A percentile compares a stretch with the other conserved stretches of the same genome.
phyloP scores from a whole-genome alignment of 2,113 vertebrate genomes.

The Archilochus colubris region DNA sequence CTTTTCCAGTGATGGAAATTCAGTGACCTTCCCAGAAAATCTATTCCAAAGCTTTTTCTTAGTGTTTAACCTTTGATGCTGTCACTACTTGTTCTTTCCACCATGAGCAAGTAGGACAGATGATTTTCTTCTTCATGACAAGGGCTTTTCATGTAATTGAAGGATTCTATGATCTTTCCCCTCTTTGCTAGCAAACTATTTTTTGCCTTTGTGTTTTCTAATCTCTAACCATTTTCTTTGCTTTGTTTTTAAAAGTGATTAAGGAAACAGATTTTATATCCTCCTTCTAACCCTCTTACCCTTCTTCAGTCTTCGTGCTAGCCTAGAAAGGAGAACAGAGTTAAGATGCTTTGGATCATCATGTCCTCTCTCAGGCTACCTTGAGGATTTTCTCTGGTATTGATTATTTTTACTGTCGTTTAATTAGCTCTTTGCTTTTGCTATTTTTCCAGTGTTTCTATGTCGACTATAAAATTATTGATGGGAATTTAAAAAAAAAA shows the following conservation, averaged over 20 bases:
- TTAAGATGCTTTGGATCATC: background rate
- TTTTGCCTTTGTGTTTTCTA: slow-evolving; percentile 37
- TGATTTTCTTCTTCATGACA: slow-evolving; percentile 48
- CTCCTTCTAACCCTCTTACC: background rate
- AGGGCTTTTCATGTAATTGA: slow-evolving; percentile 37
- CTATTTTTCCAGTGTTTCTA: background rate
- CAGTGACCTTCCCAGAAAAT: slow-evolving; percentile 35
- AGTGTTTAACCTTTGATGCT: slow-evolving; percentile 37
- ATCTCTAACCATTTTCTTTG: slow-evolving; percentile 1
- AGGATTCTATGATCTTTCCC: slow-evolving; percentile 23
- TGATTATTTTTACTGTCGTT: background rate
- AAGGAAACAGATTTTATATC: slow-evolving; percentile 9
- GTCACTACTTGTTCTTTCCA: slow-evolving; percentile 49
- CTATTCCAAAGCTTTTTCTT: slow-evolving; percentile 10
- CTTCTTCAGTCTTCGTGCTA: background rate
- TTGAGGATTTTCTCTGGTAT: background rate
- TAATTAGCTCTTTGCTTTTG: background rate
- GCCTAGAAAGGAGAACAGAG: background rate
- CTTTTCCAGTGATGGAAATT: slow-evolving; percentile 30
- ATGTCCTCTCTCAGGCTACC: background rate
- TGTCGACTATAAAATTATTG: background rate
- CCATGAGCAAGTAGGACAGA: slow-evolving; percentile 31
- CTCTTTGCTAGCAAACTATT: slow-evolving; percentile 6
- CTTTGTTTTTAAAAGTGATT: slow-evolving; percentile 22
- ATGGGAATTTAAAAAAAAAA: background rate